Percentiles rank a stretch among this genome's conserved stretches.
These are phyloP conservation scores for Luffia ferchaultella DNA, from an alignment of 2,888 invertebrate genomes.

Conservation along the genomic window DNA sequence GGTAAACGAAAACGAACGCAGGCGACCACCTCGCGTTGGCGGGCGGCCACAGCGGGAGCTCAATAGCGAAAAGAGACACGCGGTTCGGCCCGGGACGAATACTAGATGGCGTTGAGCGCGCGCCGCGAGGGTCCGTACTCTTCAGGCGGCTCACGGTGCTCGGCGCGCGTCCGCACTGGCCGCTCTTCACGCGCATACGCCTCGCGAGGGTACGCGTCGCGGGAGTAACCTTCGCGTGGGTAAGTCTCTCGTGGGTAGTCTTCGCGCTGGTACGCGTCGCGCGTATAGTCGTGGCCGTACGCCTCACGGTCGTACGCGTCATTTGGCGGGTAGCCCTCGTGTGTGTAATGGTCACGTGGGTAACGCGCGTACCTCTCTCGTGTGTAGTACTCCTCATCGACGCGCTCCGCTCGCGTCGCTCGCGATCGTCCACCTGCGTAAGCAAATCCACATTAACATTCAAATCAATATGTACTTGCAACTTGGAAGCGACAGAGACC, in stretches of 20 bases:
- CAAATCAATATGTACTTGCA: not conserved
- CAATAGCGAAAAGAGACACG: constrained; percentile 2
- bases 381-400: constrained; percentile 59
- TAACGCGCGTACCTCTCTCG: constrained; percentile 36
- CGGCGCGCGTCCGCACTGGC: constrained; percentile 38
- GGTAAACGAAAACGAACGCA: not conserved
- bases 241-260: constrained; percentile 31
- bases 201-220: constrained; percentile 53
- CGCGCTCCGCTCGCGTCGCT: constrained; percentile 58
- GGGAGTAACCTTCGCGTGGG: constrained; percentile 40
- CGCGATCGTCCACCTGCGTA: constrained; percentile 44
- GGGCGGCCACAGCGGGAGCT: not conserved
- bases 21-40: constrained; percentile 9
- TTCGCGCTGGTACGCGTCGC: constrained; percentile 43
- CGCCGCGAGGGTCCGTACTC: constrained; percentile 72
- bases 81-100: constrained; percentile 23
- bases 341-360: constrained; percentile 29
- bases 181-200: constrained; percentile 52
- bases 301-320: constrained; percentile 32
- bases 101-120: constrained; percentile 79
- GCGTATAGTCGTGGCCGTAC: constrained; percentile 39
- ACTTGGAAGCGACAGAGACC: not conserved
- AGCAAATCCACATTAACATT: not conserved
- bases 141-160: constrained; percentile 51
- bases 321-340: constrained; percentile 39